These are phyloP conservation scores for Agriotes lineatus DNA, from an alignment of 2,888 invertebrate species.

Conservation along the genomic window DNA sequence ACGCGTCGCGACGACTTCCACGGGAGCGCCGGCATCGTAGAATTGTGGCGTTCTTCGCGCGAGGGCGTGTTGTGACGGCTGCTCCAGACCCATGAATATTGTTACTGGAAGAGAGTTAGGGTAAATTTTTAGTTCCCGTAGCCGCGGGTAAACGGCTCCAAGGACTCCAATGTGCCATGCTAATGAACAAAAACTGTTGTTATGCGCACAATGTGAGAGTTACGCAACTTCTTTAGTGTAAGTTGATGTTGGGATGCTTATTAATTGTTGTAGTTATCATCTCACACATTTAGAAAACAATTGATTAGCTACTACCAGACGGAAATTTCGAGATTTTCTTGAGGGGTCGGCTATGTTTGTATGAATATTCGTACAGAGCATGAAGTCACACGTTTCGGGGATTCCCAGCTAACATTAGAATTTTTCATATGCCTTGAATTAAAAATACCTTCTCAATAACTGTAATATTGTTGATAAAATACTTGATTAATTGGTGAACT, in stretches of 20 bases:
- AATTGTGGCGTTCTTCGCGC: conserved; percentile 18
- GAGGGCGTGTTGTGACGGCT: conserved; percentile 17
- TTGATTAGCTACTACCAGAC: not conserved
- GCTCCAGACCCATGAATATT: conserved; percentile 5
- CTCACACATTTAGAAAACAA: not conserved
- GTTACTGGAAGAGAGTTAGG: not conserved
- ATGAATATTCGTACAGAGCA: too few relatives aligned
- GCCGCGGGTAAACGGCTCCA: not conserved
- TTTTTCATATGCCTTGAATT: too few relatives aligned
- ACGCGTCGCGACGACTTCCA: conserved; percentile 36
- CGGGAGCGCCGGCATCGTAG: conserved; percentile 28
- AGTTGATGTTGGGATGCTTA: not conserved
- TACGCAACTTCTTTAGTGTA: not conserved
- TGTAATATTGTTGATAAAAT: too few relatives aligned
- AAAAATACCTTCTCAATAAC: too few relatives aligned
- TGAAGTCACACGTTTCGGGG: too few relatives aligned
- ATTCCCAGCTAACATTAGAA: too few relatives aligned
- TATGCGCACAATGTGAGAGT: not conserved
- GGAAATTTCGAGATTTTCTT: too few relatives aligned
- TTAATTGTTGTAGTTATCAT: not conserved
- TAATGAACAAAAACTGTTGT: not conserved
- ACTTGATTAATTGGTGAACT: too few relatives aligned
- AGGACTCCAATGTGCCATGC: not conserved
- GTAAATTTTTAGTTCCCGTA: not conserved
- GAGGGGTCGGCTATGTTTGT: too few relatives aligned